Evolutionary conservation across 2,113 vertebrate genomes (phyloP).

Genomic region (Prunella himalayana): DNA sequence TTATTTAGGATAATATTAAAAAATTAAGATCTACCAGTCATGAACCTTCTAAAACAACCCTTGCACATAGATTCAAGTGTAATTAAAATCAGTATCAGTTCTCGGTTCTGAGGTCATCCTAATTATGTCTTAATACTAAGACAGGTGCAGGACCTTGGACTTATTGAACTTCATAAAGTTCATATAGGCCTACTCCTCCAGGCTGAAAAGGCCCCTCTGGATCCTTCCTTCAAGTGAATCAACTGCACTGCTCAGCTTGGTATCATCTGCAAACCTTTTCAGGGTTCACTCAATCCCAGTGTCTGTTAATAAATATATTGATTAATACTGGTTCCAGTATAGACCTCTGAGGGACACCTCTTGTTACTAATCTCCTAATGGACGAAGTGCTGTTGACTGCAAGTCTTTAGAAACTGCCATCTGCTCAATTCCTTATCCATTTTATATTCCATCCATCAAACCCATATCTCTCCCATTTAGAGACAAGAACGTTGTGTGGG

Average conservation of each 20-base stretch:
- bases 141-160: background rate
- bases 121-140: background rate
- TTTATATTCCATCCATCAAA: background rate
- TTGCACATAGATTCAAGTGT: constrained; percentile 13
- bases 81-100: background rate
- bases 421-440: background rate
- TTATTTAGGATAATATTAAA: background rate
- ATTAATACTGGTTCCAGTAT: rapidly evolving
- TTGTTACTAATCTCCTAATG: background rate
- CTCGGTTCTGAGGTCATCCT: background rate
- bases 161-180: background rate
- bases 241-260: background rate
- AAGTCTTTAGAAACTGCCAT: background rate
- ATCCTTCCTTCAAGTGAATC: background rate
- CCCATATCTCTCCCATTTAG: background rate
- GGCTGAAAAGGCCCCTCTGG: background rate
- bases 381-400: background rate
- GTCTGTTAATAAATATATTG: background rate
- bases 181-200: background rate
- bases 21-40: background rate
- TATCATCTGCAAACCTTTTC: background rate
- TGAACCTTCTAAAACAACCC: constrained; percentile 22
- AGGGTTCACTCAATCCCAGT: background rate
- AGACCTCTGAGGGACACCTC: background rate
- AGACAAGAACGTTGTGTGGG: background rate